Conservation (phyloP, 2,797 vertebrate genomes). For the Phrynocephalus guinanensis region DNA sequence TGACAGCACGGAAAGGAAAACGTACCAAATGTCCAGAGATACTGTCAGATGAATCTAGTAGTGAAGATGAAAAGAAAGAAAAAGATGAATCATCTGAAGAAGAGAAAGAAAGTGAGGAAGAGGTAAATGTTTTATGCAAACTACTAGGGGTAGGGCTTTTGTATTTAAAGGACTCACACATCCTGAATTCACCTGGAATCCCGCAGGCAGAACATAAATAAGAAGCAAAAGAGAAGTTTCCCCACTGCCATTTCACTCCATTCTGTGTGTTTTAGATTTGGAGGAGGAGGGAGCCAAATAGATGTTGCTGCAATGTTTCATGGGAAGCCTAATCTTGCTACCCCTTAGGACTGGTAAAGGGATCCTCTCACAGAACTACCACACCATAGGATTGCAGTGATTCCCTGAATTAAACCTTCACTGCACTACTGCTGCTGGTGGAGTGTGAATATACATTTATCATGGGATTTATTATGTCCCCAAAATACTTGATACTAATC, state of each 20-base stretch:
- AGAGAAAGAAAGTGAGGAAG: slow-evolving; percentile 84
- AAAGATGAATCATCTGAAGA: slow-evolving; percentile 85
- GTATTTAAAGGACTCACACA: too few relatives aligned
- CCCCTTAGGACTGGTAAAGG: too few relatives aligned
- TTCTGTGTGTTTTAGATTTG: too few relatives aligned
- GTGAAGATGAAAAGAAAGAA: slow-evolving; percentile 85
- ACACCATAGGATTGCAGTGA: too few relatives aligned
- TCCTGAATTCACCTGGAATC: background rate
- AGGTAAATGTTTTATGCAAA: slow-evolving; percentile 58
- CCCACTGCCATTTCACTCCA: too few relatives aligned
- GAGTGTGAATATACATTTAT: background rate
- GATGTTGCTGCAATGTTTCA: too few relatives aligned
- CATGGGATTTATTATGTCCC: background rate
- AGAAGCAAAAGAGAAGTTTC: background rate
- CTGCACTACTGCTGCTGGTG: too few relatives aligned
- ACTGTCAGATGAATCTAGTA: slow-evolving; percentile 93
- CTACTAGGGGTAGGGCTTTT: background rate
- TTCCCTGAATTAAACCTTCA: too few relatives aligned
- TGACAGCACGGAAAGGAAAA: slow-evolving; percentile 79
- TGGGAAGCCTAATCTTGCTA: too few relatives aligned
- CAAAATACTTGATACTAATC: background rate
- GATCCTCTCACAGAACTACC: too few relatives aligned
- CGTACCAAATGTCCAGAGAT: slow-evolving; percentile 90
- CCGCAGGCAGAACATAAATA: too few relatives aligned
- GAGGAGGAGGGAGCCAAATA: too few relatives aligned